Evolutionary conservation across 2,888 invertebrate genomes (phyloP), one percentile per base, ranked within the genome.

Genomic region (Boloria euphrosyne): DNA sequence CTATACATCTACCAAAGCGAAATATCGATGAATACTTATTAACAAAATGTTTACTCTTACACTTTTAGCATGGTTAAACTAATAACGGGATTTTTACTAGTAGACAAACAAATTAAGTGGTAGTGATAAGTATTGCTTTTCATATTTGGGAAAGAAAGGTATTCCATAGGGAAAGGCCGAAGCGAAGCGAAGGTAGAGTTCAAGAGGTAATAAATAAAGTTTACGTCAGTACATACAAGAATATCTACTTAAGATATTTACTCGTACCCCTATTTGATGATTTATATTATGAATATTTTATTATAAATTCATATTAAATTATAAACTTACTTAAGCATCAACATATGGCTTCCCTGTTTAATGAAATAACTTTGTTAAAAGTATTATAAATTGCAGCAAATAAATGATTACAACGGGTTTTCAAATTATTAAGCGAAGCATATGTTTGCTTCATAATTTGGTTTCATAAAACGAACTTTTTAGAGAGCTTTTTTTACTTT

Each of bases 281-380:
- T 38, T 38, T 10, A 38, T 38, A 10, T 10, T 10, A 38, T 38
- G 10, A 10, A 10, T 38, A 38, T 38, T 7, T 3, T 10, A 38
- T 38, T 38, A 10, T 38, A 38, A 38, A 10, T 38, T 38, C 31
- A 38, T 31, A 27, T 6, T 46, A 22, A 46, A 13, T 46, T 57
- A 46, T 46, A 46, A 27, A n/a, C 18, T 22, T 57, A 57, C 57
- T 46, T 31, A 46, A 46, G 44, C 44, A 51, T 52, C 57, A 44
- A 49, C 66, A 62, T 62, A 50, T 54, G 51, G 22, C 22, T 22
- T 1, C 54, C 47, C 49, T 43, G 50, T 49, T 27, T 60, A 54
- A 63, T 63, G 44, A 49, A 64, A 50, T 64, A 64, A 55, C 59
- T 64, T 63, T 65, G 52, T 60, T 64, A 62, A 22, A 53, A 58